Percentiles rank a stretch among this genome's conserved stretches.
Evolutionary conservation across 2,797 vertebrate genomes (phyloP).

Genomic region (Anguilla marmorata): DNA sequence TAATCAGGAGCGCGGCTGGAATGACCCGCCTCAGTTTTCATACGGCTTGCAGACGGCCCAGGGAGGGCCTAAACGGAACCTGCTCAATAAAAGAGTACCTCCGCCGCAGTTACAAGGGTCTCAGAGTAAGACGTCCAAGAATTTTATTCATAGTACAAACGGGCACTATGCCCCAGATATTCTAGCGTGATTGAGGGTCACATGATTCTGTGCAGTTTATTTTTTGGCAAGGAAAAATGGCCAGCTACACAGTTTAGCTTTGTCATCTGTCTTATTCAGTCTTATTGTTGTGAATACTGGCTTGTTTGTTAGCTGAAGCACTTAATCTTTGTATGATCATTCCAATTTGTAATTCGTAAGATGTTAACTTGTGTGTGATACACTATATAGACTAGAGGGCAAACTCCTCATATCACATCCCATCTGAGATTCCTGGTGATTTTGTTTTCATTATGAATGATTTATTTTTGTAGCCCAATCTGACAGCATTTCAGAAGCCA

Average conservation of each 20-base stretch:
- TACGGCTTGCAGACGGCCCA: conserved; percentile 79
- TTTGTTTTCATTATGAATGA: not conserved
- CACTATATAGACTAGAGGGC: no score
- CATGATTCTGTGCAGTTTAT: not conserved
- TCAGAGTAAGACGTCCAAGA: conserved; percentile 53
- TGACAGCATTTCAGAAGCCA: not conserved
- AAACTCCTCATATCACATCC: no score
- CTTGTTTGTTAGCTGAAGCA: not conserved
- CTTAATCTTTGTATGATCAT: not conserved
- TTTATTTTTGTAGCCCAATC: not conserved
- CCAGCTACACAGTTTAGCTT: not conserved
- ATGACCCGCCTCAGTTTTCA: conserved; percentile 91
- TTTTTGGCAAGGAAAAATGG: not conserved
- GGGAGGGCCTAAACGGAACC: conserved; percentile 63
- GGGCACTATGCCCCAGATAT: not conserved
- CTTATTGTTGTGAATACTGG: not conserved
- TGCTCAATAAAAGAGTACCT: conserved; percentile 72
- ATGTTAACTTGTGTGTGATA: no score
- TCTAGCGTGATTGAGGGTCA: not conserved
- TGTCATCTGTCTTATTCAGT: not conserved
- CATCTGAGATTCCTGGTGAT: no score
- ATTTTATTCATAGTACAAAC: not conserved
- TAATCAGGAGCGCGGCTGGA: conserved; percentile 90
- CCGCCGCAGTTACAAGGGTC: conserved; percentile 60
- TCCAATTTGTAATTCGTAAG: not conserved